Evolutionary conservation across 2,888 invertebrate genomes (phyloP).

Genomic region (Ecdyonurus torrentis): DNA sequence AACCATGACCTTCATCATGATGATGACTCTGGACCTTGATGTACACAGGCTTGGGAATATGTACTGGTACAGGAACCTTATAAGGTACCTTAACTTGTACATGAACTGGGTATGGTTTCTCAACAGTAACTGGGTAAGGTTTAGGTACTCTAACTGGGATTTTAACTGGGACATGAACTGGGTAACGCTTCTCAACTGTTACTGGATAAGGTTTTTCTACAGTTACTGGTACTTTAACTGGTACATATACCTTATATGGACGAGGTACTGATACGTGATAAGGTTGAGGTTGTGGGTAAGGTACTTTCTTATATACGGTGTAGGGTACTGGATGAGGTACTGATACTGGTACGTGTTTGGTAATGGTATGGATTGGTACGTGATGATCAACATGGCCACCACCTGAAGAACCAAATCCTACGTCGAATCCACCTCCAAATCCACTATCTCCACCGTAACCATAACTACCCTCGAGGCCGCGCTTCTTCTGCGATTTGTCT

Average conservation of each 20-base stretch:
- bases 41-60: conserved; percentile 36
- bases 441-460: conserved; percentile 6
- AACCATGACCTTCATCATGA: conserved; percentile 19
- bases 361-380: conserved; percentile 37
- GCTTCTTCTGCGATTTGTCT: conserved; percentile 37
- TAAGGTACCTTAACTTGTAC: conserved; percentile 26
- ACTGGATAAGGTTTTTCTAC: conserved; percentile 56
- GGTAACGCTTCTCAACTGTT: conserved; percentile 50
- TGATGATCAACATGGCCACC: conserved; percentile 46
- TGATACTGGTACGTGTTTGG: conserved; percentile 60
- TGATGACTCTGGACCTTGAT: conserved; percentile 33
- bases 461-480: conserved; percentile 24
- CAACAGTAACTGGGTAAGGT: conserved; percentile 27
- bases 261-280: conserved; percentile 2
- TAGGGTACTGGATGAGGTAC: conserved; percentile 13
- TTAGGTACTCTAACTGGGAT: conserved; percentile 11
- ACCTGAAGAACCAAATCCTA: conserved; percentile 24
- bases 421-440: conserved; percentile 21
- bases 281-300: conserved; percentile 7
- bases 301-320: conserved; percentile 8
- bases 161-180: conserved; percentile 19
- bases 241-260: conserved; percentile 8
- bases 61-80: conserved; percentile 33
- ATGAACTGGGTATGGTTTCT: conserved; percentile 24
- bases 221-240: conserved; percentile 26